A percentile compares a stretch with the other conserved stretches of the same genome.
Evolutionary conservation across 2,113 vertebrate species (phyloP).

Genomic region (Leiothrix lutea): DNA sequence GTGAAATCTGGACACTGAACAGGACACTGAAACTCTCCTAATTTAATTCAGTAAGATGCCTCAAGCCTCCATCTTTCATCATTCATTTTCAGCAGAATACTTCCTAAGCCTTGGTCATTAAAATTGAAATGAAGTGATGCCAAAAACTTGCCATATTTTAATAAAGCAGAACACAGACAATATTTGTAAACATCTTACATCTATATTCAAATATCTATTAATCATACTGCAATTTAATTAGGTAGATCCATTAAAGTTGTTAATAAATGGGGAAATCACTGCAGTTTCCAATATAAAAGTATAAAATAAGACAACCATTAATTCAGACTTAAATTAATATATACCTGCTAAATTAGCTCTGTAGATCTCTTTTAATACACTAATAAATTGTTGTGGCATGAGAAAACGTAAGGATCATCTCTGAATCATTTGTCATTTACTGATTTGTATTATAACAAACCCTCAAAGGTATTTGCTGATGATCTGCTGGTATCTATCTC

Average conservation of each 20-base stretch:
- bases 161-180: not conserved
- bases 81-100: not conserved
- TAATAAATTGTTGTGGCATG: not conserved
- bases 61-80: not conserved
- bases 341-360: not conserved
- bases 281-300: not conserved
- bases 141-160: not conserved
- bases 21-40: not conserved
- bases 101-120: not conserved
- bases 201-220: not conserved
- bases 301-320: not conserved
- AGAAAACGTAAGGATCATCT: not conserved
- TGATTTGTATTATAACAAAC: not conserved
- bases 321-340: not conserved
- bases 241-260: not conserved
- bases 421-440: not conserved
- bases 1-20: not conserved
- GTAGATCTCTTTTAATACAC: not conserved
- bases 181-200: not conserved
- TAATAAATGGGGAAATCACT: slow-evolving; percentile 13
- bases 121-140: not conserved
- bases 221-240: not conserved
- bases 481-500: not conserved
- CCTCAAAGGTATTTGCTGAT: not conserved
- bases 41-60: not conserved